phyloP scores from a whole-genome alignment of 2,113 vertebrate genomes.

The Hippolais icterina region DNA sequence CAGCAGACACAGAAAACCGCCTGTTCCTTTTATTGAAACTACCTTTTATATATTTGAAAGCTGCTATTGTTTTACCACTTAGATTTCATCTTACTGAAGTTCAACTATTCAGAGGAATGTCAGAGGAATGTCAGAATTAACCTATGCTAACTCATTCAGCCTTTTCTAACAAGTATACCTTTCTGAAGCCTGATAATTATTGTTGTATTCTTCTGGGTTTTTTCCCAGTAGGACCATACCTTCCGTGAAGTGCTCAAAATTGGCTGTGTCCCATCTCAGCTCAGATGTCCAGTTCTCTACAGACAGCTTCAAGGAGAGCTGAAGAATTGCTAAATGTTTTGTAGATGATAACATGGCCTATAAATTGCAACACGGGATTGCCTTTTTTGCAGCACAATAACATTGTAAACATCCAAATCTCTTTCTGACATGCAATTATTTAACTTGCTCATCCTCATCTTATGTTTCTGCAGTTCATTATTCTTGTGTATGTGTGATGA shows the following conservation, averaged over 20 bases:
- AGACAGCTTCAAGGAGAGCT: background rate
- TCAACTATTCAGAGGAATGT: background rate
- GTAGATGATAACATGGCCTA: background rate
- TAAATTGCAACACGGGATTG: background rate
- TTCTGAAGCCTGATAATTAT: background rate
- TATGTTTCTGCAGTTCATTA: background rate
- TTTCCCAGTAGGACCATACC: background rate
- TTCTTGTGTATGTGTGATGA: background rate
- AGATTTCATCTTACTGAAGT: background rate
- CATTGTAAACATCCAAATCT: background rate
- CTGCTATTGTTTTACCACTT: background rate
- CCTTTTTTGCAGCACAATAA: background rate
- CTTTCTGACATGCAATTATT: background rate
- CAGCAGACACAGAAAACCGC: background rate
- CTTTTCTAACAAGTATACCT: background rate
- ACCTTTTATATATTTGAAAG: background rate
- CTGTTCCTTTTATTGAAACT: background rate
- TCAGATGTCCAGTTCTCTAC: background rate
- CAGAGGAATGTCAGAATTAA: background rate
- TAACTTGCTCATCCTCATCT: background rate
- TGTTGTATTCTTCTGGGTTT: background rate
- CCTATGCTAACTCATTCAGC: background rate
- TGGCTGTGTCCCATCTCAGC: background rate
- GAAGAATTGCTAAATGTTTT: background rate
- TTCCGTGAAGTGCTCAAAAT: background rate